These are phyloP conservation scores for Antheraea yamamai DNA, from an alignment of 2,888 invertebrate genomes.

Conservation along the genomic window DNA sequence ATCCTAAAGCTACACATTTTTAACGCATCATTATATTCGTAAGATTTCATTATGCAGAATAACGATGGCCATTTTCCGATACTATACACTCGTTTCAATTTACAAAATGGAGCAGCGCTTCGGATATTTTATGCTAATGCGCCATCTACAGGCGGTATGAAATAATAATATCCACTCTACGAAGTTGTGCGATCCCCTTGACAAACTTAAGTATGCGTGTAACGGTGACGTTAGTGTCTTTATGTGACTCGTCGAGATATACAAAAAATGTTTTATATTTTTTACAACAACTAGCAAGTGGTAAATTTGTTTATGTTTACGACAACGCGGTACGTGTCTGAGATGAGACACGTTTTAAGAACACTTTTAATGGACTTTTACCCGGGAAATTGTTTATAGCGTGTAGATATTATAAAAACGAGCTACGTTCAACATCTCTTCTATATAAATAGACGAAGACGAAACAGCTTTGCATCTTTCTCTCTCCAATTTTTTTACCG, in stretches of 20 bases:
- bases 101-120: slow-evolving; percentile 45
- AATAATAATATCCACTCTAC: slow-evolving; percentile 59
- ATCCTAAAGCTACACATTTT: not conserved
- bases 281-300: not conserved
- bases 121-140: slow-evolving; percentile 66
- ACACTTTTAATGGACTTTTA: slow-evolving; percentile 41
- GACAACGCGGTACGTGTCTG: slow-evolving; percentile 32
- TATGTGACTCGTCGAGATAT: not conserved
- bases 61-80: not conserved
- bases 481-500: too few species aligned
- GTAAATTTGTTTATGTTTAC: slow-evolving; percentile 20
- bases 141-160: slow-evolving; percentile 54
- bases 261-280: slow-evolving; percentile 5
- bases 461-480: too few species aligned
- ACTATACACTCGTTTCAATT: slow-evolving; percentile 38
- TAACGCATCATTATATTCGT: slow-evolving; percentile 4
- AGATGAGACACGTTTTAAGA: slow-evolving; percentile 42
- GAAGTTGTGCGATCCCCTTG: slow-evolving; percentile 36
- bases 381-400: slow-evolving; percentile 30
- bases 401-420: slow-evolving; percentile 3
- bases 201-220: slow-evolving; percentile 20
- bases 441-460: too few species aligned
- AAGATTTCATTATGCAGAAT: not conserved
- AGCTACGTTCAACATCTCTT: not conserved
- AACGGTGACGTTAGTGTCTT: slow-evolving; percentile 2